Conservation (phyloP, 2,113 vertebrate genomes). For the Carlito syrichta region DNA sequence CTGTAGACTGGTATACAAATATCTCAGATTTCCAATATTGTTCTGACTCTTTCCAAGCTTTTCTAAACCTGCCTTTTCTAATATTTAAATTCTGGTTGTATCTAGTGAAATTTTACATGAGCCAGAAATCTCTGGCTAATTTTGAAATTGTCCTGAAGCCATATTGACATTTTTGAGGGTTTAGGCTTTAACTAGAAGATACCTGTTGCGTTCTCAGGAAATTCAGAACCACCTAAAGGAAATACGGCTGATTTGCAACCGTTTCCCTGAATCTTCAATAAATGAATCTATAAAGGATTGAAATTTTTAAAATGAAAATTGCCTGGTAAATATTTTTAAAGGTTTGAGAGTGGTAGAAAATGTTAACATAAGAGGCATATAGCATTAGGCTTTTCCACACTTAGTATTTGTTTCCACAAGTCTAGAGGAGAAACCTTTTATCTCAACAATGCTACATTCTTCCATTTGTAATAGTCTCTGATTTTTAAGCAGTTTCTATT, state of each 20-base stretch:
- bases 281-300: conserved; percentile 21
- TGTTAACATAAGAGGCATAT: not conserved
- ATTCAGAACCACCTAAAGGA: not conserved
- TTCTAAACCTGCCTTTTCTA: not conserved
- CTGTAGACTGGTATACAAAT: not conserved
- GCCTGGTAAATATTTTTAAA: conserved; percentile 52
- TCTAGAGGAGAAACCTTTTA: conserved; percentile 53
- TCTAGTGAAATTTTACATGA: not conserved
- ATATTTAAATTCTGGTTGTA: conserved; percentile 11
- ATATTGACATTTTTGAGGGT: not conserved
- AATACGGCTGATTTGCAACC: not conserved
- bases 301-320: conserved; percentile 27
- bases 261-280: not conserved
- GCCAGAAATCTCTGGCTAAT: not conserved
- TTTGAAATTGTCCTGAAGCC: conserved; percentile 11
- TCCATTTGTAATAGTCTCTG: conserved; percentile 22
- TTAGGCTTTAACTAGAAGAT: not conserved
- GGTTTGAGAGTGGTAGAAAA: conserved; percentile 17
- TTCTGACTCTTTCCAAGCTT: not conserved
- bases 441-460: conserved; percentile 34
- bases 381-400: not conserved
- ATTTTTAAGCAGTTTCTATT: conserved; percentile 44
- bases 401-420: conserved; percentile 44
- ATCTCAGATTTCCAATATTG: not conserved
- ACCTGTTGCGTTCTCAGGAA: conserved; percentile 12